A percentile compares a stretch with the other conserved stretches of the same genome.
Conservation (phyloP, 2,888 invertebrate species). For the Drosophila yooni region DNA sequence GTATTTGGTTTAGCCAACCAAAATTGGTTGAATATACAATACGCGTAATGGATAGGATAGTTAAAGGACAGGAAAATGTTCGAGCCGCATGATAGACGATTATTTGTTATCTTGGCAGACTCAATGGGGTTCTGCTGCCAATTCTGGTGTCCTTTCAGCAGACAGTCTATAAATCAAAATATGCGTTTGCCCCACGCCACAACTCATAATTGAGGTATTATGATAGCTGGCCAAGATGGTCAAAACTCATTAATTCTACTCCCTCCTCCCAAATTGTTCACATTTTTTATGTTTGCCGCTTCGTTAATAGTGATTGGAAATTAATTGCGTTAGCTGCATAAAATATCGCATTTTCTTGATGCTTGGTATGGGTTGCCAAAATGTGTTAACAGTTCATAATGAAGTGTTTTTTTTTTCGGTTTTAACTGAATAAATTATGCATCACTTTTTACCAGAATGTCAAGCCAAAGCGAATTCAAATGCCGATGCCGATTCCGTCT, state of each 20-base stretch:
- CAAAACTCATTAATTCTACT: slow-evolving; percentile 15
- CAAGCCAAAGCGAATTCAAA: background rate
- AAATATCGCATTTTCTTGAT: background rate
- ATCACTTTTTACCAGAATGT: background rate
- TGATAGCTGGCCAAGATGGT: slow-evolving; percentile 20
- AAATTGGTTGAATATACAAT: slow-evolving; percentile 18
- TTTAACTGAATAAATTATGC: no score
- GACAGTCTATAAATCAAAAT: slow-evolving; percentile 59
- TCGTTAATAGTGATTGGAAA: slow-evolving; percentile 68
- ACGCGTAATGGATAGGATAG: slow-evolving; percentile 15
- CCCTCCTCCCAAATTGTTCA: background rate
- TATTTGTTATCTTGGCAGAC: slow-evolving; percentile 49
- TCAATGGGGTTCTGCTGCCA: slow-evolving; percentile 1
- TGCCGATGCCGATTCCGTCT: background rate
- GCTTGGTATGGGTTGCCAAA: background rate
- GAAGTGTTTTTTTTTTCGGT: background rate
- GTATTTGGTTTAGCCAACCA: slow-evolving; percentile 1
- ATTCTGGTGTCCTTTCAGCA: slow-evolving; percentile 5
- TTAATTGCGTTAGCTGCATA: slow-evolving; percentile 45
- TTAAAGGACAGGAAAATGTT: slow-evolving; percentile 26
- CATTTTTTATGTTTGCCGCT: background rate
- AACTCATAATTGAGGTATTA: slow-evolving; percentile 65
- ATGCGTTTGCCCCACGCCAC: slow-evolving; percentile 17
- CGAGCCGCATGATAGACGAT: slow-evolving; percentile 44
- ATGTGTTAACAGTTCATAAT: background rate